These are phyloP conservation scores for Aphelocoma coerulescens DNA, from an alignment of 2,113 vertebrate species.

Conservation along the genomic window DNA sequence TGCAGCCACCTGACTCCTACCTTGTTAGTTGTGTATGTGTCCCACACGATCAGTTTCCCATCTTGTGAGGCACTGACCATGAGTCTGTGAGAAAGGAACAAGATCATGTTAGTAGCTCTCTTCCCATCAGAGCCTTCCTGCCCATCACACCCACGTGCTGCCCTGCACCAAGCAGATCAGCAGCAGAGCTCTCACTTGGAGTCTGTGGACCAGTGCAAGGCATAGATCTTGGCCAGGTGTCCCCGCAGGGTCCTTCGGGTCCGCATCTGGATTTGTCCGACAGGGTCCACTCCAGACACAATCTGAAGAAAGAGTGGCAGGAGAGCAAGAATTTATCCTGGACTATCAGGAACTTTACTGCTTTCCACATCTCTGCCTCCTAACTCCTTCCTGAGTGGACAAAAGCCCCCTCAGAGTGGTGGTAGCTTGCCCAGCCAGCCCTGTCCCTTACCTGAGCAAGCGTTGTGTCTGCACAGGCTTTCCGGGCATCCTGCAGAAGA, in stretches of 20 bases:
- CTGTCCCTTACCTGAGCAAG: slow-evolving; percentile 79
- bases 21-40: slow-evolving; percentile 96
- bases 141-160: background rate
- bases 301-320: slow-evolving; percentile 58
- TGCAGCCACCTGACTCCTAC: slow-evolving; percentile 48
- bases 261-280: slow-evolving; percentile 88
- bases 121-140: background rate
- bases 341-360: background rate
- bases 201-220: slow-evolving; percentile 93
- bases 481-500: slow-evolving; percentile 85
- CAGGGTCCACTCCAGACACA: slow-evolving; percentile 74
- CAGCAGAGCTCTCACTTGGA: slow-evolving; percentile 78
- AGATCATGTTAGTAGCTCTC: background rate
- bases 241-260: slow-evolving; percentile 90
- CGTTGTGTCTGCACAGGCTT: slow-evolving; percentile 85
- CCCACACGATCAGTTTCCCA: slow-evolving; percentile 97
- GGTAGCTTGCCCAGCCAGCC: background rate
- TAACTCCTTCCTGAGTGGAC: background rate
- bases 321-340: background rate
- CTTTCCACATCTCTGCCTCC: background rate
- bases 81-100: slow-evolving; percentile 73
- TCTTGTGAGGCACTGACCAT: slow-evolving; percentile 97
- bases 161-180: background rate
- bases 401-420: background rate
- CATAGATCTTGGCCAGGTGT: slow-evolving; percentile 96